These are phyloP conservation scores for Samia ricini DNA, from an alignment of 1,140 invertebrate species.

Conservation along the genomic window DNA sequence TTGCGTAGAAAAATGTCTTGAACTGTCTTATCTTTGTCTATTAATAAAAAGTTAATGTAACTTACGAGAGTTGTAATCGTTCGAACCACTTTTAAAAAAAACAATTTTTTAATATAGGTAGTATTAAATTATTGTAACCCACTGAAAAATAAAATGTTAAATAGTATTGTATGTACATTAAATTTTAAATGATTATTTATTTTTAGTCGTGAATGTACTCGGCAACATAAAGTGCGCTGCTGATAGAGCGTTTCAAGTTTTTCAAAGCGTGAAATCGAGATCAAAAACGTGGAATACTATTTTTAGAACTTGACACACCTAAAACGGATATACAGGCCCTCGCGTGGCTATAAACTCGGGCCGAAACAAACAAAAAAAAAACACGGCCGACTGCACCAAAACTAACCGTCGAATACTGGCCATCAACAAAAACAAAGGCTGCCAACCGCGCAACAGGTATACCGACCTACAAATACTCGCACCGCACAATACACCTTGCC, in stretches of 20 bases:
- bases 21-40: no score
- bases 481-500: background rate
- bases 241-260: background rate
- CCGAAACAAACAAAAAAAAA: conserved; percentile 20
- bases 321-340: conserved; percentile 7
- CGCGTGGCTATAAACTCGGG: conserved; percentile 18
- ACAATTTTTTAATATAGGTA: no score
- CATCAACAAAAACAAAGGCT: conserved; percentile 68
- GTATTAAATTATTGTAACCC: no score
- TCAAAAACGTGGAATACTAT: background rate
- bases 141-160: no score
- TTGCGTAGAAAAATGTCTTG: no score
- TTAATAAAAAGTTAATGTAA: no score
- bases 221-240: background rate
- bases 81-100: no score
- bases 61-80: no score
- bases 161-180: no score
- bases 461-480: conserved; percentile 16
- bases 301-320: background rate
- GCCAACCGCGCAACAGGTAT: conserved; percentile 54
- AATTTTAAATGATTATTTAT: background rate
- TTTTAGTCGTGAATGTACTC: background rate
- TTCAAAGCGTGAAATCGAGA: background rate
- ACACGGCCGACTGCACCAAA: conserved; percentile 8
- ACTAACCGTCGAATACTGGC: conserved; percentile 37